phyloP scores from a whole-genome alignment of 2,113 vertebrate genomes.

The Cryptoleucopteryx plumbea region DNA sequence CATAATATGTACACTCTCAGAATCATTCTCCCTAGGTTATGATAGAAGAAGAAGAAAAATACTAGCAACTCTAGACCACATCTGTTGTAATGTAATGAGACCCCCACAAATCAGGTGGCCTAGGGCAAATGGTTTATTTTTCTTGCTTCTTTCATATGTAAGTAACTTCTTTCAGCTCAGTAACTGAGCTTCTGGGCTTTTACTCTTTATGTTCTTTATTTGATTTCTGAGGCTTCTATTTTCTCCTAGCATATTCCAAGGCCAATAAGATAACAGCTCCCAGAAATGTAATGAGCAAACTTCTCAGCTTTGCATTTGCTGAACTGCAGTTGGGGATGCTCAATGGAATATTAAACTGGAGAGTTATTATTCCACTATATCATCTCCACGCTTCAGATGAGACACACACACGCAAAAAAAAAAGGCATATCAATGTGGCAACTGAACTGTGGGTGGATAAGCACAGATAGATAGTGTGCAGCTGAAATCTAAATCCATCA shows the following conservation, averaged over 20 bases:
- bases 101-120: neutral
- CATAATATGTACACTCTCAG: neutral
- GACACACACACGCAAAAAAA: neutral
- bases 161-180: conserved; percentile 30
- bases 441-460: conserved; percentile 39
- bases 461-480: conserved; percentile 2
- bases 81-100: neutral
- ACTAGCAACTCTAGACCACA: neutral
- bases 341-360: conserved; percentile 43
- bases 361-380: conserved; percentile 43
- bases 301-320: conserved; percentile 20
- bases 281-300: conserved; percentile 17
- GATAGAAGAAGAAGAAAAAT: neutral
- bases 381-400: conserved; percentile 38
- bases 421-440: neutral
- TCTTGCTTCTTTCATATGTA: conserved; percentile 29
- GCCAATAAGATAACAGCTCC: conserved; percentile 7
- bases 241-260: neutral
- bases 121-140: conserved; percentile 16
- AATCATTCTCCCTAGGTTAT: neutral
- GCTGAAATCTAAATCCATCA: conserved; percentile 51
- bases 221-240: conserved; percentile 12
- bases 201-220: conserved; percentile 20
- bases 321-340: conserved; percentile 2
- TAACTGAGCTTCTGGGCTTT: conserved; percentile 28